Evolutionary conservation across 2,113 vertebrate genomes (phyloP).

Genomic region (Embiotoca jacksoni): DNA sequence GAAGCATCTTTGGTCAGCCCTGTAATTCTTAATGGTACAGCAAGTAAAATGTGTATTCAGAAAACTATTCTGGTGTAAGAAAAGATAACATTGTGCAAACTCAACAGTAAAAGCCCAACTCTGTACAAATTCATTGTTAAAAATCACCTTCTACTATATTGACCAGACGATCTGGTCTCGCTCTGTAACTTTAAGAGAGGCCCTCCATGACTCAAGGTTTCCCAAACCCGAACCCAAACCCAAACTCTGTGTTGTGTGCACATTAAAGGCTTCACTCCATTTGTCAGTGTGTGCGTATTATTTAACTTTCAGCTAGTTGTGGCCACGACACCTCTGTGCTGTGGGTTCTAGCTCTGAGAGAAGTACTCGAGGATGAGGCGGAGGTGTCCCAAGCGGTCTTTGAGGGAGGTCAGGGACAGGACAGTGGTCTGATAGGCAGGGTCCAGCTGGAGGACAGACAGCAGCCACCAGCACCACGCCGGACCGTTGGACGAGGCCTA

Average conservation of each 20-base stretch:
- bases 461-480: constrained; percentile 88
- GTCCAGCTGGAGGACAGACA: constrained; percentile 87
- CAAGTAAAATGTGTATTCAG: not conserved
- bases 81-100: constrained; percentile 18
- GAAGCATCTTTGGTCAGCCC: constrained; percentile 59
- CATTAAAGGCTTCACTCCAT: constrained; percentile 30
- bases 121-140: not conserved
- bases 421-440: constrained; percentile 86
- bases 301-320: constrained; percentile 8
- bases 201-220: constrained; percentile 3
- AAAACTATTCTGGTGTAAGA: constrained; percentile 9
- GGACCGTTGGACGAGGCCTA: constrained; percentile 86
- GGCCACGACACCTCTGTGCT: not conserved
- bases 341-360: constrained; percentile 80
- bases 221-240: not conserved
- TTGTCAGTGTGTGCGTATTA: constrained; percentile 2
- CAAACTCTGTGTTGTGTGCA: constrained; percentile 5
- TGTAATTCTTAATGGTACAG: constrained; percentile 7
- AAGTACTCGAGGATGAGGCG: constrained; percentile 86
- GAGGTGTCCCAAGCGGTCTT: constrained; percentile 86
- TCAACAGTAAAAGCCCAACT: constrained; percentile 6
- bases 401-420: constrained; percentile 87
- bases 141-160: constrained; percentile 17
- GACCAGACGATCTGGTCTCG: constrained; percentile 24
- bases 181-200: constrained; percentile 23